Conservation (phyloP, 1,140 invertebrate genomes). For the Venustaconcha ellipsiformis region DNA sequence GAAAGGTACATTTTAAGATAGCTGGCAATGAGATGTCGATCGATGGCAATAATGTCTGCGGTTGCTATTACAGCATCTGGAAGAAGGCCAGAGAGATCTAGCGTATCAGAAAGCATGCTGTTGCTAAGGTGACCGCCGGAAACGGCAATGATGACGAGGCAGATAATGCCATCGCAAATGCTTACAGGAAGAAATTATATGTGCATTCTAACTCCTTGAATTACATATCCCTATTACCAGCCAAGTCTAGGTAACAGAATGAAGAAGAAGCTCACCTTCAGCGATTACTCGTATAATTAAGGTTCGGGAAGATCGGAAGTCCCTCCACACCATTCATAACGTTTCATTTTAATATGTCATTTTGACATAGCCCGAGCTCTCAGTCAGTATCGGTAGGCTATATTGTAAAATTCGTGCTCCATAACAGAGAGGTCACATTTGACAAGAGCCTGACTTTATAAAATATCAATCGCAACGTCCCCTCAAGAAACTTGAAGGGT, state of each 20-base stretch:
- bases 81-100: too few relatives aligned
- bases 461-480: slow-evolving; percentile 11
- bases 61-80: too few relatives aligned
- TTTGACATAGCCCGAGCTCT: slow-evolving; percentile 3
- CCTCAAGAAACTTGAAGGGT: slow-evolving; percentile 11
- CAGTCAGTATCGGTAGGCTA: background rate
- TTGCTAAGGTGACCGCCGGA: background rate
- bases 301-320: background rate
- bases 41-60: too few relatives aligned
- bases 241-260: background rate
- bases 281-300: slow-evolving; percentile 1
- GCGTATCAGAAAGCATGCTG: background rate
- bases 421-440: background rate
- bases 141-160: background rate
- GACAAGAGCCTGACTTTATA: too few relatives aligned
- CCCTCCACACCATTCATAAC: slow-evolving; percentile 8
- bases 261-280: slow-evolving; percentile 6
- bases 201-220: background rate
- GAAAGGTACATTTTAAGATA: too few relatives aligned
- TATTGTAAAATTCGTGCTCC: slow-evolving; percentile 8
- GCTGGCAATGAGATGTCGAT: too few relatives aligned
- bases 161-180: background rate
- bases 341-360: slow-evolving; percentile 12
- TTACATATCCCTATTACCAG: slow-evolving; percentile 10
- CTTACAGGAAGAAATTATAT: background rate